A percentile compares a stretch with the other conserved stretches of the same genome.
phyloP scores from a whole-genome alignment of 2,888 invertebrate genomes.

The Thymelicus acteon region DNA sequence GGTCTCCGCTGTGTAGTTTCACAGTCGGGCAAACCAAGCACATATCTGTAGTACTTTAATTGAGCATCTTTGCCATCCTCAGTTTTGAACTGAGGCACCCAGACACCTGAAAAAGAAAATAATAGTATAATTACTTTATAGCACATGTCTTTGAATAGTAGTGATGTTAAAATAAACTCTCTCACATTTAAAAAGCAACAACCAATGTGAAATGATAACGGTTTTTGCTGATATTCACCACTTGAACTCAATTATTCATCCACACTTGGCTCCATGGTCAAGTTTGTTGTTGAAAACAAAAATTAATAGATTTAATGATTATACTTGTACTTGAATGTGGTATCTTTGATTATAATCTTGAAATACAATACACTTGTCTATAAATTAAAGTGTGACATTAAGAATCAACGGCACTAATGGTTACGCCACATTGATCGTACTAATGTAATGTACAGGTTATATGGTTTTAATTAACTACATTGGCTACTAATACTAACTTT shows the following conservation, averaged over 20 bases:
- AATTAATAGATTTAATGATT: no score
- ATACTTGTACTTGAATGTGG: no score
- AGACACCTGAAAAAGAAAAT: slow-evolving; percentile 64
- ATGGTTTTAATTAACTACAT: slow-evolving; percentile 19
- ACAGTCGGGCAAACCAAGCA: slow-evolving; percentile 88
- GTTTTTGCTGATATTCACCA: no score
- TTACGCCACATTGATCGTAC: slow-evolving; percentile 21
- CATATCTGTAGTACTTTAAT: slow-evolving; percentile 83
- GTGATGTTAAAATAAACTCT: no score
- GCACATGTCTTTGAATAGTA: no score
- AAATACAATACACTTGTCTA: no score
- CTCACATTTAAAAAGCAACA: no score
- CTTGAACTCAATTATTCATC: no score
- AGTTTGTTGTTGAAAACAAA: no score
- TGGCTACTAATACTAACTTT: slow-evolving; percentile 70
- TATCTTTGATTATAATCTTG: no score
- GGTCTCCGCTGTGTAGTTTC: slow-evolving; percentile 88
- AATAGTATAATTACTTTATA: not conserved
- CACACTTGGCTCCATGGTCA: no score
- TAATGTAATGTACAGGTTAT: slow-evolving; percentile 27
- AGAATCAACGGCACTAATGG: not conserved
- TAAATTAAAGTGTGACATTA: not conserved
- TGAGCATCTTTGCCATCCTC: slow-evolving; percentile 85
- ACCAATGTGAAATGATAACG: no score
- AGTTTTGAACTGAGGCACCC: slow-evolving; percentile 87